Conservation (phyloP, 1,140 invertebrate genomes). For the Lucilia sericata region DNA sequence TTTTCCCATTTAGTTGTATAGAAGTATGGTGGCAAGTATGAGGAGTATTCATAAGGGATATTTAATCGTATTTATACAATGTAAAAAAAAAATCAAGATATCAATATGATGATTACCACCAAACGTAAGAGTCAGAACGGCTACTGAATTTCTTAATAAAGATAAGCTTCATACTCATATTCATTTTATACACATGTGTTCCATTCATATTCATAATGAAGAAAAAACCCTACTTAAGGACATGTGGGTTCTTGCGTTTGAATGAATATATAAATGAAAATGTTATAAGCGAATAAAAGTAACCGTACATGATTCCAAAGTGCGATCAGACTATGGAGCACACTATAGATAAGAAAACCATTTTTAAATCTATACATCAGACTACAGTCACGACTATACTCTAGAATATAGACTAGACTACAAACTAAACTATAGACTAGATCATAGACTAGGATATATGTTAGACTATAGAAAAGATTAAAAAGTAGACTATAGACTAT, state of each 20-base stretch:
- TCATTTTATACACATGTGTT: not conserved
- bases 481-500: too few relatives aligned
- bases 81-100: constrained; percentile 30
- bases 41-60: not conserved
- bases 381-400: too few relatives aligned
- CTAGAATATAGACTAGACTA: too few relatives aligned
- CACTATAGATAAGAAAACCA: too few relatives aligned
- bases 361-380: too few relatives aligned
- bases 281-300: not conserved
- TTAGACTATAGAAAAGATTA: too few relatives aligned
- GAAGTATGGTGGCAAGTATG: too few relatives aligned
- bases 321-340: too few relatives aligned
- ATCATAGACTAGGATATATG: too few relatives aligned
- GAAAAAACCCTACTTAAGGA: constrained; percentile 17
- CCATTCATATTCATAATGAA: not conserved
- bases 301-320: not conserved
- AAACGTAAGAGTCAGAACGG: not conserved
- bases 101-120: constrained; percentile 38
- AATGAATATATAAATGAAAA: constrained; percentile 5
- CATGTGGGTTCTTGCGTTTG: constrained; percentile 11
- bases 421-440: too few relatives aligned
- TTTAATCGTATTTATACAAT: not conserved
- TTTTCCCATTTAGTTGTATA: too few relatives aligned
- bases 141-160: constrained; percentile 44
- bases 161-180: constrained; percentile 23